phyloP scores from a whole-genome alignment of 1,140 invertebrate species.

The Hyposmocoma kahamanoa region DNA sequence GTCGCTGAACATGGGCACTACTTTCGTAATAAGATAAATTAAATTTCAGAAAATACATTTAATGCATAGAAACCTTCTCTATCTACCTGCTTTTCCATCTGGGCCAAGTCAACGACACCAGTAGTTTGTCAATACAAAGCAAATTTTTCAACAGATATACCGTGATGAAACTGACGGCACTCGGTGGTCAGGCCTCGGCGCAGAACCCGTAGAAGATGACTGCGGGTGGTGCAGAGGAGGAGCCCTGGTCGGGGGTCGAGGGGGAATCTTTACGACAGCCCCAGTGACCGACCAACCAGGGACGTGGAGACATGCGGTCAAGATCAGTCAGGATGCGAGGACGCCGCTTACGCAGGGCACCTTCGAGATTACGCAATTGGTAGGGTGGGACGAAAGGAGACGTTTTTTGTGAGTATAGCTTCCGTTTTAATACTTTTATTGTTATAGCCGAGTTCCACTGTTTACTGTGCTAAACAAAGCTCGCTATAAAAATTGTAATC shows the following conservation, averaged over 20 bases:
- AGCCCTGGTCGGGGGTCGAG: conserved; percentile 37
- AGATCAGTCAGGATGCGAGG: conserved; percentile 32
- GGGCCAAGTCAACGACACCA: too few species aligned
- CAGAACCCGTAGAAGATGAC: conserved; percentile 49
- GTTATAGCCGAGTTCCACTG: too few species aligned
- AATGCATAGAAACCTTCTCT: too few species aligned
- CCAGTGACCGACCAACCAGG: conserved; percentile 38
- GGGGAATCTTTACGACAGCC: conserved; percentile 40
- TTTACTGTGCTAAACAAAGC: too few species aligned
- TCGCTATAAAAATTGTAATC: too few species aligned
- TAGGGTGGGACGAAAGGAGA: conserved; percentile 78
- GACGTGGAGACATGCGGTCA: conserved; percentile 49
- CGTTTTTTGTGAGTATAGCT: conserved; percentile 75
- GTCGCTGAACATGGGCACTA: background rate
- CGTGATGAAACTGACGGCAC: conserved; percentile 53
- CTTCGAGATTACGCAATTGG: conserved; percentile 78
- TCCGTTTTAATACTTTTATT: too few species aligned
- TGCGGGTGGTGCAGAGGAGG: conserved; percentile 57
- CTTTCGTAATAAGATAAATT: background rate
- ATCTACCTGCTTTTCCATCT: too few species aligned
- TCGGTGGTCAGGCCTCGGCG: conserved; percentile 60
- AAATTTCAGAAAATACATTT: too few species aligned
- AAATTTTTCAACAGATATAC: conserved; percentile 45
- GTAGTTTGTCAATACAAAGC: too few species aligned
- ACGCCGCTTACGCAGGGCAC: conserved; percentile 77